phyloP scores from a whole-genome alignment of 2,797 vertebrate species.

The Fistularia tabacaria region DNA sequence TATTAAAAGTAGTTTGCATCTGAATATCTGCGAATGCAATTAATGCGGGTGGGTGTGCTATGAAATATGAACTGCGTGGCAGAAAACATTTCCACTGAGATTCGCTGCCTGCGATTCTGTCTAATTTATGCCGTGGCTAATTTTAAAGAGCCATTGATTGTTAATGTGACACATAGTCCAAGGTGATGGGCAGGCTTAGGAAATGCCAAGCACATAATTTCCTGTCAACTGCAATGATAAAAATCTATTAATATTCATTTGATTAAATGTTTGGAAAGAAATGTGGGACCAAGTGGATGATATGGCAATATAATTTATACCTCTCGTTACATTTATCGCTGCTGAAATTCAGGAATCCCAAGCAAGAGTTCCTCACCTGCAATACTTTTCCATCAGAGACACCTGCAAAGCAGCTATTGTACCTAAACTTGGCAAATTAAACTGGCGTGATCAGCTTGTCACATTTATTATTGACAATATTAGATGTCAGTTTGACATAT shows the following conservation, averaged over 20 bases:
- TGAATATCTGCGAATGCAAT: constrained; percentile 67
- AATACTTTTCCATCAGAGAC: too few species aligned
- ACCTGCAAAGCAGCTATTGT: too few species aligned
- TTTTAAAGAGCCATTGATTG: constrained; percentile 54
- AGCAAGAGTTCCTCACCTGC: too few species aligned
- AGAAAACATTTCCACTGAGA: constrained; percentile 53
- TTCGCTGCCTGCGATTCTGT: constrained; percentile 33
- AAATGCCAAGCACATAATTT: constrained; percentile 52
- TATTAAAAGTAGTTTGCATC: constrained; percentile 66
- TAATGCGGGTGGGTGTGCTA: constrained; percentile 58
- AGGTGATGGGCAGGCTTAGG: constrained; percentile 45
- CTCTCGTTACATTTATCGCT: too few species aligned
- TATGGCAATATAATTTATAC: too few species aligned
- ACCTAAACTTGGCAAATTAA: too few species aligned
- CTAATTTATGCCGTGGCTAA: constrained; percentile 40
- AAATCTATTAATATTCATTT: constrained; percentile 38
- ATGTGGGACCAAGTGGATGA: too few species aligned
- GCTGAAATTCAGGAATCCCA: too few species aligned
- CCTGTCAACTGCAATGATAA: constrained; percentile 19
- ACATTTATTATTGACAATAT: too few species aligned
- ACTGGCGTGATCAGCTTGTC: too few species aligned
- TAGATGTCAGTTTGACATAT: too few species aligned
- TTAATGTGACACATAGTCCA: constrained; percentile 54
- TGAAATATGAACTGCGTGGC: constrained; percentile 65
- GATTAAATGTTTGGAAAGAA: constrained; percentile 29